These are phyloP conservation scores for Silurus lanzhouensis DNA, from an alignment of 2,797 vertebrate genomes.

Conservation along the genomic window DNA sequence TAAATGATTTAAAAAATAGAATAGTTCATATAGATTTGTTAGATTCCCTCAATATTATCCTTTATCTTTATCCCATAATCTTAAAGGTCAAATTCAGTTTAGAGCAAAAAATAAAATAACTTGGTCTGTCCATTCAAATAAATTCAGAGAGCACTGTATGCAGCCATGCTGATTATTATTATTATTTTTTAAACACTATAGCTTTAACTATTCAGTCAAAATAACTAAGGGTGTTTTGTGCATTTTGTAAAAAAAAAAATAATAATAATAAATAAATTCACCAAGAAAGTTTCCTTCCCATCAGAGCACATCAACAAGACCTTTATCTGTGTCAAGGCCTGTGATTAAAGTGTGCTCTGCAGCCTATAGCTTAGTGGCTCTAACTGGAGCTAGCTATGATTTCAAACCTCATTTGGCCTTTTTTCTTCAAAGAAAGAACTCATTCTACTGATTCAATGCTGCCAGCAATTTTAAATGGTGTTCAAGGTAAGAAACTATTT, in stretches of 20 bases:
- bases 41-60: background rate
- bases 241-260: slow-evolving; percentile 58
- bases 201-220: slow-evolving; percentile 62
- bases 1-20: background rate
- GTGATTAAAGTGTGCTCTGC: slow-evolving; percentile 68
- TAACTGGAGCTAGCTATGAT: slow-evolving; percentile 67
- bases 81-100: no score
- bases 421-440: slow-evolving; percentile 68
- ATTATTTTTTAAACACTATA: slow-evolving; percentile 57
- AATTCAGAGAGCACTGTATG: background rate
- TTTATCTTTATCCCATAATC: no score
- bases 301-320: slow-evolving; percentile 71
- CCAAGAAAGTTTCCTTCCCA: slow-evolving; percentile 68
- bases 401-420: slow-evolving; percentile 65
- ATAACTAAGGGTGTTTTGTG: slow-evolving; percentile 67
- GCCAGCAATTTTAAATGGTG: slow-evolving; percentile 61
- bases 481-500: background rate
- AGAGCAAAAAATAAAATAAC: background rate
- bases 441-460: slow-evolving; percentile 65
- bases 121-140: background rate
- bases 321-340: slow-evolving; percentile 66
- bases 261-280: slow-evolving; percentile 76
- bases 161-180: slow-evolving; percentile 30
- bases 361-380: slow-evolving; percentile 61
- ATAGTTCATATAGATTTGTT: background rate